Percentiles rank a stretch among this genome's conserved stretches.
These are phyloP conservation scores for Martes martes DNA, from an alignment of 2,113 vertebrate genomes.

Conservation along the genomic window DNA sequence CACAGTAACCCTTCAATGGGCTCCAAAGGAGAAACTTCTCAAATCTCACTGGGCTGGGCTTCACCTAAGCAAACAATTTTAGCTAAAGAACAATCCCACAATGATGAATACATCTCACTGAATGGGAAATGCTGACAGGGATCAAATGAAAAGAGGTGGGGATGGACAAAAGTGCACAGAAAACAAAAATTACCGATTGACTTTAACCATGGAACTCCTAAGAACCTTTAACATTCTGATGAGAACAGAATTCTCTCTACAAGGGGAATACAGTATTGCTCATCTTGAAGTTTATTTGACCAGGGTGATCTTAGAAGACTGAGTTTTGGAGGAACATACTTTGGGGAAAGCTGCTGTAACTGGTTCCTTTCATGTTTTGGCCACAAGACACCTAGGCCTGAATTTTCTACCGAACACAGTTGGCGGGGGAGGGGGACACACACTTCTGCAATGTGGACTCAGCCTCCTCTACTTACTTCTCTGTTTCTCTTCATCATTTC, in stretches of 20 bases:
- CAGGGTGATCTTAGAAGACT: background rate
- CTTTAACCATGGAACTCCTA: background rate
- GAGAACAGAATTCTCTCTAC: background rate
- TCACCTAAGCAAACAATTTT: background rate
- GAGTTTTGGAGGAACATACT: background rate
- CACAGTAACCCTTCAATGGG: background rate
- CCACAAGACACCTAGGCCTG: background rate
- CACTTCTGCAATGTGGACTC: background rate
- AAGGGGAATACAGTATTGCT: background rate
- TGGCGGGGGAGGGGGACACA: rapidly evolving
- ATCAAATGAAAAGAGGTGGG: background rate
- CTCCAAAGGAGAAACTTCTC: background rate
- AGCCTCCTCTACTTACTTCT: background rate
- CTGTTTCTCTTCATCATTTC: background rate
- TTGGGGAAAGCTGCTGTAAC: background rate
- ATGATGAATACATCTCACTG: background rate
- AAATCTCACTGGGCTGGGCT: background rate
- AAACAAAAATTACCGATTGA: background rate
- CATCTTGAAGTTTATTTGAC: background rate
- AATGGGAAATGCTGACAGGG: background rate
- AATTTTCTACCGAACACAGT: background rate
- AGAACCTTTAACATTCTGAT: background rate
- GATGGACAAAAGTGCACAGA: background rate
- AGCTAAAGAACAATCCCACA: background rate
- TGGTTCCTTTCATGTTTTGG: background rate